Percentiles rank a stretch among this genome's conserved stretches.
phyloP scores from a whole-genome alignment of 2,888 invertebrate genomes.

The Phymatocera aterrima region DNA sequence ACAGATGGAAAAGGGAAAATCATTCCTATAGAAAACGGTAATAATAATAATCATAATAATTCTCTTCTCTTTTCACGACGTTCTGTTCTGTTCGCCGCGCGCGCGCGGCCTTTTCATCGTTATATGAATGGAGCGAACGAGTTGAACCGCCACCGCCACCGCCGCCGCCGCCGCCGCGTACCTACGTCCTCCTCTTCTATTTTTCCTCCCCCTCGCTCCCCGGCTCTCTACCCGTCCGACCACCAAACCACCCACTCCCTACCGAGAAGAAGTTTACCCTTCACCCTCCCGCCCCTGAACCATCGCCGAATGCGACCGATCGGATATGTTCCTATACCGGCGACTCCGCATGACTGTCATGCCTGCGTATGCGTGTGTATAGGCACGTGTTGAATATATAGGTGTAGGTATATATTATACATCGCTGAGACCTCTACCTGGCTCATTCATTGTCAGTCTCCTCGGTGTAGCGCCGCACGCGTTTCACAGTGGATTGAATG shows the following conservation, averaged over 20 bases:
- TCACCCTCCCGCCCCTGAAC: neutral
- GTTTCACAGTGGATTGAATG: constrained; percentile 13
- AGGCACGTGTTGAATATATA: neutral
- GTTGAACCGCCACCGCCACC: constrained; percentile 73
- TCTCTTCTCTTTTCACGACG: constrained; percentile 71
- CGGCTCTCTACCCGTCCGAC: constrained; percentile 48
- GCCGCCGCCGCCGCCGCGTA: no score
- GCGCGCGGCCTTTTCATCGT: constrained; percentile 70
- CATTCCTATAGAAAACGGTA: constrained; percentile 72
- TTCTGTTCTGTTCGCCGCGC: constrained; percentile 67
- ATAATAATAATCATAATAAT: constrained; percentile 74
- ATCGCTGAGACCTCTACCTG: constrained; percentile 11
- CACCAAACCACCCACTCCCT: constrained; percentile 23
- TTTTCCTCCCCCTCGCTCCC: constrained; percentile 54
- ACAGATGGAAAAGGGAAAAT: constrained; percentile 71
- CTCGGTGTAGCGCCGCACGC: neutral
- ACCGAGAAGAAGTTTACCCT: constrained; percentile 25
- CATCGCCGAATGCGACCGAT: constrained; percentile 23
- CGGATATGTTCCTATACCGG: neutral
- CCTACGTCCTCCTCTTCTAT: constrained; percentile 61
- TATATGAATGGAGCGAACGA: constrained; percentile 73
- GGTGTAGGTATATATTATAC: constrained; percentile 1
- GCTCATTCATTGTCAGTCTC: constrained; percentile 5
- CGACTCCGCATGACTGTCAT: neutral
- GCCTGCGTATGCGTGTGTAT: neutral